Conservation (phyloP, 2,888 invertebrate genomes). For the Ennomos quercinarius region DNA sequence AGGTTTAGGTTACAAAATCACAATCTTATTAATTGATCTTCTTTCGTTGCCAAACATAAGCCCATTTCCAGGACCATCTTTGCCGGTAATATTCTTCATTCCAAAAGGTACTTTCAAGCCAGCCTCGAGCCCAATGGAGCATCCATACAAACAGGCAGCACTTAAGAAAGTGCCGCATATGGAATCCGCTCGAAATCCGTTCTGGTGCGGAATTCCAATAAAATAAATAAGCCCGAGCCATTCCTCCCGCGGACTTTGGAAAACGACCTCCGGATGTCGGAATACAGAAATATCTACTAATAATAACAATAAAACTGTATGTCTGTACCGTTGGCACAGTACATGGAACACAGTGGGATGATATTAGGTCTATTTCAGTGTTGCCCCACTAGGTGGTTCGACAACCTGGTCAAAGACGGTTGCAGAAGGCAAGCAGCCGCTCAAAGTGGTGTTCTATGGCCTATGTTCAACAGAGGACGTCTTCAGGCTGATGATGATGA, state of each 20-base stretch:
- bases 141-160: conserved; percentile 22
- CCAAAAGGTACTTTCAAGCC: conserved; percentile 17
- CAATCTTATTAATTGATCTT: no score
- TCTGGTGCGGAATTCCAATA: conserved; percentile 50
- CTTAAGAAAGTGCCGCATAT: conserved; percentile 34
- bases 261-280: conserved; percentile 42
- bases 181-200: conserved; percentile 35
- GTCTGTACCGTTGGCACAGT: conserved; percentile 19
- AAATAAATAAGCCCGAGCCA: conserved; percentile 52
- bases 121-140: conserved; percentile 25
- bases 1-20: no score
- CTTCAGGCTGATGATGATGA: no score
- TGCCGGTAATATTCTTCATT: conserved; percentile 17
- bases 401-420: no score
- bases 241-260: conserved; percentile 44
- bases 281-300: conserved; percentile 46
- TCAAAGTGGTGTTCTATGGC: no score
- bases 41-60: not conserved
- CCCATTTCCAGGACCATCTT: conserved; percentile 11
- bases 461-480: no score
- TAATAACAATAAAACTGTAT: conserved; percentile 41
- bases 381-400: no score
- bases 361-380: not conserved
- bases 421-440: no score
- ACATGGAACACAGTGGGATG: not conserved